These are phyloP conservation scores for Eptesicus fuscus DNA, from an alignment of 2,113 vertebrate species.

Conservation along the genomic window DNA sequence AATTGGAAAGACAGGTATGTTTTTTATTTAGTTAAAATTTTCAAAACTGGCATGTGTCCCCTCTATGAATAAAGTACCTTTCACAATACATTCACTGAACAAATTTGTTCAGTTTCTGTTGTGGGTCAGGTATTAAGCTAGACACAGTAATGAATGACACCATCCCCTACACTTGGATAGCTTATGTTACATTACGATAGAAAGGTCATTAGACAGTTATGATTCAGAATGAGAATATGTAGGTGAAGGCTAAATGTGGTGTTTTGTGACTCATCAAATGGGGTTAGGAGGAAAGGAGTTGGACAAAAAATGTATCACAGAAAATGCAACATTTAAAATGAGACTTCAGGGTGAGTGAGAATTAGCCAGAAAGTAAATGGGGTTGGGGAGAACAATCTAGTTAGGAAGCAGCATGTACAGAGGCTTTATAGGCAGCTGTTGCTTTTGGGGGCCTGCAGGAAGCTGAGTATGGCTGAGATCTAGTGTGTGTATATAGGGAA, in stretches of 20 bases:
- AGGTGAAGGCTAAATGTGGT: not conserved
- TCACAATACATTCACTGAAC: not conserved
- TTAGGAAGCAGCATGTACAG: not conserved
- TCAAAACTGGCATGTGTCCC: not conserved
- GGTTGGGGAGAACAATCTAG: not conserved
- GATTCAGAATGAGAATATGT: slow-evolving; percentile 1
- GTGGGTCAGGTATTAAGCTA: not conserved
- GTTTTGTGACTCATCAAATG: not conserved
- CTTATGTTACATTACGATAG: not conserved
- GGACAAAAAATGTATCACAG: not conserved
- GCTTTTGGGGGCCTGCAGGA: not conserved
- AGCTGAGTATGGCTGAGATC: not conserved
- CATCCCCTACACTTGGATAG: not conserved
- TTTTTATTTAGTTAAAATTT: slow-evolving; percentile 37
- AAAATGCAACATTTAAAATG: slow-evolving; percentile 1
- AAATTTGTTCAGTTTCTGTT: not conserved
- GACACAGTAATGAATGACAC: not conserved
- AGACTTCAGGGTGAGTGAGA: not conserved
- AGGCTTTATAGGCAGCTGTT: not conserved
- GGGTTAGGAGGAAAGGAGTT: not conserved
- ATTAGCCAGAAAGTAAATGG: not conserved
- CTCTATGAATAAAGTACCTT: slow-evolving; percentile 24
- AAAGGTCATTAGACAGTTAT: not conserved
- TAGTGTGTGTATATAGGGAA: not conserved
- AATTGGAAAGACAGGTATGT: slow-evolving; percentile 94